Evolutionary conservation across 2,888 invertebrate genomes (phyloP), one percentile per base, ranked within the genome.

Genomic region (Drosophila kanekoi): DNA sequence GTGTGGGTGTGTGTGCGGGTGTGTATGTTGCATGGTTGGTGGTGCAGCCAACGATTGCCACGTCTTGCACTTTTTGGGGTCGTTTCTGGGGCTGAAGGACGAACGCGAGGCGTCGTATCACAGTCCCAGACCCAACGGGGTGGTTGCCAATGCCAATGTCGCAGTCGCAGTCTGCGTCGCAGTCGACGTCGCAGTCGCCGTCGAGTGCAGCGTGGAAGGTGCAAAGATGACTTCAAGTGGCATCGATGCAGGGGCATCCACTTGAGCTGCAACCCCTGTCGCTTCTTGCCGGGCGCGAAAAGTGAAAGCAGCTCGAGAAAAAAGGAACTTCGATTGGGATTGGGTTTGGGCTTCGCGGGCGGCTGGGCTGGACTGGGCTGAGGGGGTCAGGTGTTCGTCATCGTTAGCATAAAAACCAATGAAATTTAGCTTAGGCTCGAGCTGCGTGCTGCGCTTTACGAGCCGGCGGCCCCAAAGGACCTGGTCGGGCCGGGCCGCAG

Each of bases 341-440:
- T 23, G 23, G 23, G n/a, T 28, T 23, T 54, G 35, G 35, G 35
- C 13, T 3, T 35, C 35, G 11, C 2, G 9, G 20, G 43, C 1
- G 2, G 20, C 4, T 4, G 35, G n/a, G 4, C 37, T 4, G 49
- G n/a, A 10, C 13, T 48, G 48, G 48, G 45, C n/a, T n/a, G n/a
- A n/a, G n/a, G n/a, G 43, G 35, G 52, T 47, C 62, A 54, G 20
- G 28, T 28, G 28, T 28, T 28, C 41, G 38, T 40, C 64, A 68
- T 76, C 79, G 72, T 77, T 80, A 65, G 64, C 83, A 69, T 83
- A 83, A 89, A 88, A 89, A 71, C 72, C 81, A 89, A 85, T 89
- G 83, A 85, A 87, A 87, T 82, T 82, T 89, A 88, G 85, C 77
- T 85, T 82, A 87, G 77, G 72, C 69, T 61, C 57, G 23, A 5